Conservation (phyloP, 1,140 invertebrate genomes). For the Lysiphlebus fabarum region DNA sequence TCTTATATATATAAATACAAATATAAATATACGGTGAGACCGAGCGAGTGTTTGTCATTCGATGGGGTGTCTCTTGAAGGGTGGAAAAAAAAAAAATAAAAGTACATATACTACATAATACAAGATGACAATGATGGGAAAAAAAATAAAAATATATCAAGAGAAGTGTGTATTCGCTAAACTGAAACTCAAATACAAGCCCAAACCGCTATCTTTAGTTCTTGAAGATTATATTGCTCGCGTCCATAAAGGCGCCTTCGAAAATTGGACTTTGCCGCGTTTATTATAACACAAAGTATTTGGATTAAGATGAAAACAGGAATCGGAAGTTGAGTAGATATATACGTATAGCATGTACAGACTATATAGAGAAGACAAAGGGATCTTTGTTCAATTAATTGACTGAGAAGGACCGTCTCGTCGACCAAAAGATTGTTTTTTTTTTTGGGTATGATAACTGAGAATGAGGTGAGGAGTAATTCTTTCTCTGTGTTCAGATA, state of each 20-base stretch:
- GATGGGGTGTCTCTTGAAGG: conserved; percentile 26
- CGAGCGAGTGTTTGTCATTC: conserved; percentile 27
- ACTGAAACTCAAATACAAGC: too few relatives aligned
- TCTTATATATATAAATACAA: conserved; percentile 1
- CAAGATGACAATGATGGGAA: conserved; percentile 3
- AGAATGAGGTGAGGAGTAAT: conserved; percentile 1
- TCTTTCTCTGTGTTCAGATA: conserved; percentile 9
- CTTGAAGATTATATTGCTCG: conserved; percentile 23
- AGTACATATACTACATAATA: conserved; percentile 24
- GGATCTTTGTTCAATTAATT: conserved; percentile 20
- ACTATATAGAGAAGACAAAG: conserved; percentile 12
- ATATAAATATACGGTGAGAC: conserved; percentile 9
- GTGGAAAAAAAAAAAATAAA: conserved; percentile 29
- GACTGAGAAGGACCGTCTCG: conserved; percentile 16
- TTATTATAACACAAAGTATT: conserved; percentile 43
- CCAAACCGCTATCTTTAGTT: conserved; percentile 17
- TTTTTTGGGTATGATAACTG: neutral
- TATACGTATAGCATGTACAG: neutral
- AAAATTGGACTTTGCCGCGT: conserved; percentile 43
- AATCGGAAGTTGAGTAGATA: conserved; percentile 41
- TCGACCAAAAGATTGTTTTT: too few relatives aligned
- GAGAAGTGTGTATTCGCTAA: conserved; percentile 24
- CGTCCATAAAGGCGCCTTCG: conserved; percentile 46
- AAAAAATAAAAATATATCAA: neutral
- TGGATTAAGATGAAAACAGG: conserved; percentile 47